A percentile compares a stretch with the other conserved stretches of the same genome.
These are phyloP conservation scores for Oreochromis niloticus DNA, from an alignment of 2,113 vertebrate species.

Conservation along the genomic window DNA sequence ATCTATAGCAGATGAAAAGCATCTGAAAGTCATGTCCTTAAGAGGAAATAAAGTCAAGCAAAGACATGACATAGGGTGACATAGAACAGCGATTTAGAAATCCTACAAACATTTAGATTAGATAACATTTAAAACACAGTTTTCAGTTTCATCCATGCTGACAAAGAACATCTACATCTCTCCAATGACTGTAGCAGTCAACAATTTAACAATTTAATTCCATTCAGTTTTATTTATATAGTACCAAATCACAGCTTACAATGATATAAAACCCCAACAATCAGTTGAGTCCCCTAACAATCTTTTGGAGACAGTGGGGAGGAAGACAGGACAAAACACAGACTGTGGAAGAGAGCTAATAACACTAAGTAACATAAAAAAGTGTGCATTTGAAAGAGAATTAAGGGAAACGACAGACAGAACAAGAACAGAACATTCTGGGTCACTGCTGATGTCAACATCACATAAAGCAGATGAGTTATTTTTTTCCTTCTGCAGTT, in stretches of 20 bases:
- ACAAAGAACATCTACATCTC: background rate
- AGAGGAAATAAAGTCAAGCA: background rate
- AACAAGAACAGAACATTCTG: background rate
- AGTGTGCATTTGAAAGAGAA: background rate
- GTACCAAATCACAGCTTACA: background rate
- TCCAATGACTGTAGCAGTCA: background rate
- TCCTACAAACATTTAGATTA: background rate
- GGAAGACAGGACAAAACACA: background rate
- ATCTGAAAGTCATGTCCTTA: background rate
- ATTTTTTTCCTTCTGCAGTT: background rate
- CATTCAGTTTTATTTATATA: background rate
- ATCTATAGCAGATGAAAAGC: accelerated
- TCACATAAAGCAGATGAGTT: background rate
- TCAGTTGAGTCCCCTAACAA: background rate
- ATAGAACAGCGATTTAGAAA: background rate
- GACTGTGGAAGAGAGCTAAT: background rate
- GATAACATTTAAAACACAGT: background rate
- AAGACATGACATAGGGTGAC: background rate
- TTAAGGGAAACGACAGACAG: background rate
- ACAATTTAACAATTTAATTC: background rate
- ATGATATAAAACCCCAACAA: background rate
- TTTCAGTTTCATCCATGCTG: background rate
- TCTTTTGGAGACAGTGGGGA: background rate
- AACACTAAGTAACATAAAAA: background rate
- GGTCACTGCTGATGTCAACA: background rate